Base-by-base conservation (phyloP, 2,797 vertebrate genomes). In the Sebastes kiyomatsui region DNA sequence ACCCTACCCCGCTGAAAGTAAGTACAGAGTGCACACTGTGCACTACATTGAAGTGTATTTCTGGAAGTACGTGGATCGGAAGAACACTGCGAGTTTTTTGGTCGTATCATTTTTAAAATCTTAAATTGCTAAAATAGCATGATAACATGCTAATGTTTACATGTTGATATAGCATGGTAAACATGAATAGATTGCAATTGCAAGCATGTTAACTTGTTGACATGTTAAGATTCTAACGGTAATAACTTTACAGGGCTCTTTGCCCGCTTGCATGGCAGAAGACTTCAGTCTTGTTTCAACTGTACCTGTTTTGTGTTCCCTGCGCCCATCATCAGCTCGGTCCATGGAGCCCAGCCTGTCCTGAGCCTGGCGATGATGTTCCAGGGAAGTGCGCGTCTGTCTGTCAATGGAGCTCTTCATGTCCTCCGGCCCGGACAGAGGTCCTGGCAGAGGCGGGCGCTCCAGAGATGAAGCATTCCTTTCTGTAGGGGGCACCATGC, bases 391-490 rank as follows among this genome's bases (percentile, higher is more conserved):
- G 92, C 97, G 97, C 81, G 97, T 86, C 91, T 97, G 97, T 82
- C 96, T 95, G 88, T 99, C 98, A 86, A 97, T 84, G 67, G 97
- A 97, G 93, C 94, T 97, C 94, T 96, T 98, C 94, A 96, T 94
- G 82, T 99, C 98, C 78, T 99, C 97, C 84, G 96, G 55, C 91
- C 83, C 96, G 80, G 95, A 86, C 83, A 94, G 85, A 33, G 96
- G 96, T 46, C 90, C 93, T 46, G 90, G 85, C 85, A 96, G 87
- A 30, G 97, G 96, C 79, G 97, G 97, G 92, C 97, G 97, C 94
- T 99, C 99, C 93, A 99, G 96, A 92, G 98, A 99, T 73, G 96
- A 96, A 86, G 97, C 97, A 96, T 98, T 98, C 87, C 96, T 96
- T 60, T 99, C 98, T 87, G 96, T 90, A 1, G 97, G 96, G 76